A percentile compares a stretch with the other conserved stretches of the same genome.
phyloP scores from a whole-genome alignment of 2,888 invertebrate species.

The Sialis fuliginosa region DNA sequence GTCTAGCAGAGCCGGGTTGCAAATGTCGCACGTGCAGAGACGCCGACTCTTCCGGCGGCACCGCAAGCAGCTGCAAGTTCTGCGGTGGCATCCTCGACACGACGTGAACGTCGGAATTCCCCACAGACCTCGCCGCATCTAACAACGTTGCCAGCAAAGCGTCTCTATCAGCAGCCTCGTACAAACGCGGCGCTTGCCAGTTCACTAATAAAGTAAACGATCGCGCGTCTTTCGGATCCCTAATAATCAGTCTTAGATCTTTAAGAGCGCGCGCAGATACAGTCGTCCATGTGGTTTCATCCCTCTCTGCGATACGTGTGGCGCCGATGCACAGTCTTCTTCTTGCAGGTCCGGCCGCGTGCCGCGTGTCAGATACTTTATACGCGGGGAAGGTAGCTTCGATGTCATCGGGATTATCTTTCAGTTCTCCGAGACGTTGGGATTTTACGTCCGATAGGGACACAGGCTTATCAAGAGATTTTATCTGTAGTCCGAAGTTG shows the following conservation, averaged over 20 bases:
- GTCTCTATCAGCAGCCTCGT: slow-evolving; percentile 89
- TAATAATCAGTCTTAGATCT: slow-evolving; percentile 44
- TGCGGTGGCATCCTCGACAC: slow-evolving; percentile 70
- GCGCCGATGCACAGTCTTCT: slow-evolving; percentile 89
- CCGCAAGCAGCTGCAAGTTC: slow-evolving; percentile 72
- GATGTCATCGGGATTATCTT: slow-evolving; percentile 52
- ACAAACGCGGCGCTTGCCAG: slow-evolving; percentile 46
- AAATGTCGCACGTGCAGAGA: slow-evolving; percentile 72
- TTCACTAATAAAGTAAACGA: slow-evolving; percentile 51
- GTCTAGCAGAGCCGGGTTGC: slow-evolving; percentile 20
- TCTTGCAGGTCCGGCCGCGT: slow-evolving; percentile 60
- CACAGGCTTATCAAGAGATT: slow-evolving; percentile 66
- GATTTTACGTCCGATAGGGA: slow-evolving; percentile 72
- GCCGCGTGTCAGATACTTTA: slow-evolving; percentile 66
- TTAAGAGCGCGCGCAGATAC: slow-evolving; percentile 67
- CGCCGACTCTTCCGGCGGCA: slow-evolving; percentile 94
- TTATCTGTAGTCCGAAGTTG: slow-evolving; percentile 68
- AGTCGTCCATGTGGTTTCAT: slow-evolving; percentile 90
- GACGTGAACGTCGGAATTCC: slow-evolving; percentile 92
- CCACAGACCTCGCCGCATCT: slow-evolving; percentile 92
- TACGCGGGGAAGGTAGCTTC: slow-evolving; percentile 92
- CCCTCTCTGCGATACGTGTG: slow-evolving; percentile 87
- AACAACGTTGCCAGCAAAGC: slow-evolving; percentile 85
- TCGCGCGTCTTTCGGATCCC: slow-evolving; percentile 83
- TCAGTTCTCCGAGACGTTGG: slow-evolving; percentile 67